Percentiles rank a stretch among this genome's conserved stretches.
These are phyloP conservation scores for Trinectes maculatus DNA, from an alignment of 2,113 vertebrate genomes.

Conservation along the genomic window DNA sequence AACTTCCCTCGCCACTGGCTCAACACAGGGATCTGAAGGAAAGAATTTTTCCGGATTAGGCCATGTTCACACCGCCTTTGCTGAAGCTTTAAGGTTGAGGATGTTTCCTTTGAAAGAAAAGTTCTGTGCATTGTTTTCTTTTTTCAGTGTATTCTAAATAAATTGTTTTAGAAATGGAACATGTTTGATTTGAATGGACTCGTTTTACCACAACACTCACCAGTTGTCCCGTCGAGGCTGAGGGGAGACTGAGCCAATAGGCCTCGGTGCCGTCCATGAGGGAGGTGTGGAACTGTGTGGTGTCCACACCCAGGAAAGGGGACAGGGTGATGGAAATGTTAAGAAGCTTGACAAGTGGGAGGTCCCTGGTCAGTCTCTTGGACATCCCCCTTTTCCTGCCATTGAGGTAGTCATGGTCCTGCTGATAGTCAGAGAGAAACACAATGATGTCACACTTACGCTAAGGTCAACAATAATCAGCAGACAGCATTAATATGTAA, in stretches of 20 bases:
- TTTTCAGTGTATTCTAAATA: neutral
- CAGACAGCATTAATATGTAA: neutral
- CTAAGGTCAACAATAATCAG: neutral
- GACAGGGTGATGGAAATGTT: constrained; percentile 89
- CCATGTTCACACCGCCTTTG: constrained; percentile 13
- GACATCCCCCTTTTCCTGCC: constrained; percentile 80
- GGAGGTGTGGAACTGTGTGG: constrained; percentile 84
- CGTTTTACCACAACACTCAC: constrained; percentile 75
- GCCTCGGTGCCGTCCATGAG: constrained; percentile 76
- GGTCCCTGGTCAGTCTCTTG: constrained; percentile 78
- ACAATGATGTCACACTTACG: neutral
- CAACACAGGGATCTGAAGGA: constrained; percentile 84
- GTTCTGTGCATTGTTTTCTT: neutral
- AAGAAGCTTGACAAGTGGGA: constrained; percentile 78
- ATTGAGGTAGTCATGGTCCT: constrained; percentile 77
- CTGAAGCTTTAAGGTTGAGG: constrained; percentile 21
- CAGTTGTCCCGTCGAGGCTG: constrained; percentile 73
- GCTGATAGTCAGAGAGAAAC: constrained; percentile 1
- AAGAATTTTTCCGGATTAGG: neutral
- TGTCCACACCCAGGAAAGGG: constrained; percentile 84
- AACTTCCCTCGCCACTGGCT: constrained; percentile 86
- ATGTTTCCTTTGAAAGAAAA: constrained; percentile 3
- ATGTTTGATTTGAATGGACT: neutral
- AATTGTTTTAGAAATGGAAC: neutral
- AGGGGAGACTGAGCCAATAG: constrained; percentile 86